These are phyloP conservation scores for Eledona agricola DNA, from an alignment of 2,888 invertebrate species.

Conservation along the genomic window DNA sequence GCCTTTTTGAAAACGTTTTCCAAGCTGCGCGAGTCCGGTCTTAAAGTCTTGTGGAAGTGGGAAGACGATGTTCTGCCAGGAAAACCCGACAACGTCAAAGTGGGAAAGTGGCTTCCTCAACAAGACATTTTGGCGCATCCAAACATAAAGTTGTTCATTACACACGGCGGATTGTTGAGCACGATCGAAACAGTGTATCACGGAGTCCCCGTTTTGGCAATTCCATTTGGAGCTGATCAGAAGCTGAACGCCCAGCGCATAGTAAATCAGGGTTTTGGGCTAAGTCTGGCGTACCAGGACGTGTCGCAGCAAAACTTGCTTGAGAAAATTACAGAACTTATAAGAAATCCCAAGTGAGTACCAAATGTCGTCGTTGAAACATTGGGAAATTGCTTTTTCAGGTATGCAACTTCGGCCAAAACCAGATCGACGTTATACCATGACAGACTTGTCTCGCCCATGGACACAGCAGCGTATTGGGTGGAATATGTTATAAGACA, in stretches of 20 bases:
- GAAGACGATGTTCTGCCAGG: constrained; percentile 50
- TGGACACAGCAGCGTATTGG: constrained; percentile 43
- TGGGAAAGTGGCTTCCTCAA: constrained; percentile 60
- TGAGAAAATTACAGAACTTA: constrained; percentile 26
- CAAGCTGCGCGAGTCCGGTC: constrained; percentile 59
- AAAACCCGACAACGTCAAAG: constrained; percentile 56
- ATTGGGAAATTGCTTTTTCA: constrained; percentile 10
- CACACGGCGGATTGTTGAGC: constrained; percentile 33
- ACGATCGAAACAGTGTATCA: constrained; percentile 37
- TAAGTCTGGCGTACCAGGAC: constrained; percentile 13
- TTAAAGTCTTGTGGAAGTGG: constrained; percentile 63
- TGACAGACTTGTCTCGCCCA: constrained; percentile 37
- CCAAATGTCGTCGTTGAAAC: not conserved
- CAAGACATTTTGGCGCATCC: constrained; percentile 49
- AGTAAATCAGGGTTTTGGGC: constrained; percentile 16
- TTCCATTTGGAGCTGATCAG: constrained; percentile 36
- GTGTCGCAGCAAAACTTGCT: constrained; percentile 14
- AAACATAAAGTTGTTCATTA: constrained; percentile 34
- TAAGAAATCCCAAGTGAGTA: constrained; percentile 35
- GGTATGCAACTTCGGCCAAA: constrained; percentile 25
- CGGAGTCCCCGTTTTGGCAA: constrained; percentile 37
- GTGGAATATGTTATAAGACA: constrained; percentile 39
- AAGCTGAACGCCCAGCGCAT: constrained; percentile 11
- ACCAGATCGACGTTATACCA: constrained; percentile 30
- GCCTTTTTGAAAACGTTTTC: constrained; percentile 56